Conservation (phyloP, 2,888 invertebrate species). For the Euclidia mi region DNA sequence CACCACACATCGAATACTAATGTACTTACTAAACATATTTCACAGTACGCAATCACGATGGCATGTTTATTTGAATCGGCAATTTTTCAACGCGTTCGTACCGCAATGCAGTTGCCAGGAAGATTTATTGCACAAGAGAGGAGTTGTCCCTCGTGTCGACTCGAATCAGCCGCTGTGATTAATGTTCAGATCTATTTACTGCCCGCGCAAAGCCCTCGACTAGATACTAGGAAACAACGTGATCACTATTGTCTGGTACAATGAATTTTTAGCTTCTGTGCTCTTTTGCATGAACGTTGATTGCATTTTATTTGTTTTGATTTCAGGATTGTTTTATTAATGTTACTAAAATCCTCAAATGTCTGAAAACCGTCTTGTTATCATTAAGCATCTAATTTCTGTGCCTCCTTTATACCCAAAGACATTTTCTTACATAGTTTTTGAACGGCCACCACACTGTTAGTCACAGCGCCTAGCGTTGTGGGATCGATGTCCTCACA, state of each 20-base stretch:
- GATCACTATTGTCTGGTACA: conserved; percentile 32
- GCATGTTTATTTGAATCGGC: conserved; percentile 82
- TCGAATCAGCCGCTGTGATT: conserved; percentile 79
- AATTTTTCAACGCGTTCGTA: conserved; percentile 80
- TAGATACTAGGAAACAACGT: conserved; percentile 51
- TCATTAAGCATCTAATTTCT: too few species aligned
- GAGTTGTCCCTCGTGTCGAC: conserved; percentile 70
- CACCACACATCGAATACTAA: conserved; percentile 16
- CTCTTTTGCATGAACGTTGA: not conserved
- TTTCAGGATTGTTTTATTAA: too few species aligned
- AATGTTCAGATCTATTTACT: conserved; percentile 81
- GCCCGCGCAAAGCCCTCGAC: conserved; percentile 50
- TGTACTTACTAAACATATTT: conserved; percentile 36
- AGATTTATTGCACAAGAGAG: conserved; percentile 79
- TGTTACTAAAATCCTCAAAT: too few species aligned
- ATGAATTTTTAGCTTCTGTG: conserved; percentile 26
- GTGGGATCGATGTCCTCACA: too few species aligned
- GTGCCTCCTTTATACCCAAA: too few species aligned
- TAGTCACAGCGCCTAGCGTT: too few species aligned
- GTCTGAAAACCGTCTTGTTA: too few species aligned
- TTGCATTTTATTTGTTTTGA: too few species aligned
- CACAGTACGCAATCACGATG: conserved; percentile 66
- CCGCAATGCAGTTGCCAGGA: conserved; percentile 81
- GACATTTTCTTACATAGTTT: too few species aligned
- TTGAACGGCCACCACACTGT: too few species aligned